Evolutionary conservation across 2,113 vertebrate genomes (phyloP), one percentile per base, ranked within the genome.

Genomic region (Lonchura striata): DNA sequence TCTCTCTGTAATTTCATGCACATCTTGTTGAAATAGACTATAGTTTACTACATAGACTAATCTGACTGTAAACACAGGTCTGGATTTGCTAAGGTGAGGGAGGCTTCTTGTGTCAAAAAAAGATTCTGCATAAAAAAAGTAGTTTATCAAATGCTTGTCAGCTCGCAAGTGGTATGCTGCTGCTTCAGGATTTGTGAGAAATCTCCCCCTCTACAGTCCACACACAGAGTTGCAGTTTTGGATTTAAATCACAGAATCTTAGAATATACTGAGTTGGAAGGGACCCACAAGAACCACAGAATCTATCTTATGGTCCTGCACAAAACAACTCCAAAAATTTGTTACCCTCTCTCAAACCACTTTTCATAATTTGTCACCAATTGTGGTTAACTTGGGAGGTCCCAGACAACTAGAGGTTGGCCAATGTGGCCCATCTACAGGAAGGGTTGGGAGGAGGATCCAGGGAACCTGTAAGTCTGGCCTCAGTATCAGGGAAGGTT

Each of bases 261-360:
- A 39, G 47, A 68, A 68, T 60, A 54, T 47, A 9, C 24, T 35
- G 24, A 61, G 17, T 21, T 68, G n/a, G 30, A 60, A 82, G 28
- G 28, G 6, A 53, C 33, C 42, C n/a, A 60, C n/a, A 46, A 41
- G 39, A 75, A 60, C 11, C 20, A 75, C 2, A 39, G 20, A 75
- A 28, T 41, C 41, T 7, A 19, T 27, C 0, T 0, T 0, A 0
- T 27, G 53, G 17, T 4, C 4, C 28, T 4, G 30, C 39, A 37
- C 35, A 64, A 63, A 41, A 82, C 44, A 56, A 18, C 8, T 46
- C 39, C 0, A 8, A 37, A 44, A 59, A 41, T 47, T 25, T 53
- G 9, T 15, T 68, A 75, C 11, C 14, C 13, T 75, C 39, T 61
- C 20, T 39, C 20, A 53, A 22, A 25, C 35, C 1, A 35, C 30